Evolutionary conservation across 2,888 invertebrate genomes (phyloP).

Genomic region (Rapana venosa): DNA sequence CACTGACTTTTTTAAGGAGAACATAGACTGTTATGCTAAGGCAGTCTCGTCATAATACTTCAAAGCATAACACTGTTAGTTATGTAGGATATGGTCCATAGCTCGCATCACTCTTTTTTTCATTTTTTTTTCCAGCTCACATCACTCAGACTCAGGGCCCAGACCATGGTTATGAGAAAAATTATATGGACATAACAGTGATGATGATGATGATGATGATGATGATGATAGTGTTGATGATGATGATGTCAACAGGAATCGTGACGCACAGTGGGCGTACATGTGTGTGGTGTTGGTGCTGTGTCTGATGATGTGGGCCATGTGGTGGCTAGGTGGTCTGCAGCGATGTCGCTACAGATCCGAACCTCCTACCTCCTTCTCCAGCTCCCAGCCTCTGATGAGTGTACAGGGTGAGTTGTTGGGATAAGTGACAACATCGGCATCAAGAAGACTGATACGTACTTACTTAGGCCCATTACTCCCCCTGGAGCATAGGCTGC

Average conservation of each 20-base stretch:
- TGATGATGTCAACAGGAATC: slow-evolving; percentile 7
- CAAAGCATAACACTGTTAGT: no score
- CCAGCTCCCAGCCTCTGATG: neutral
- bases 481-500: no score
- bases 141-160: no score
- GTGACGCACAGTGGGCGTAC: neutral
- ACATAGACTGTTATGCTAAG: no score
- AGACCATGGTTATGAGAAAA: neutral
- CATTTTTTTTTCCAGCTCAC: no score
- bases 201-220: neutral
- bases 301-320: neutral
- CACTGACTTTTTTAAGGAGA: no score
- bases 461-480: no score
- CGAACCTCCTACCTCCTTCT: neutral
- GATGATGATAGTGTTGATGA: neutral
- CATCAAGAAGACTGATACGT: no score
- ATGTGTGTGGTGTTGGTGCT: slow-evolving; percentile 5
- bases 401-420: neutral
- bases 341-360: neutral
- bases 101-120: no score
- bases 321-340: neutral
- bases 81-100: no score
- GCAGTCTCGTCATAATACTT: no score
- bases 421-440: no score
- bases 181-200: neutral